phyloP scores from a whole-genome alignment of 2,113 vertebrate genomes.

The Salvelinus namaycush region DNA sequence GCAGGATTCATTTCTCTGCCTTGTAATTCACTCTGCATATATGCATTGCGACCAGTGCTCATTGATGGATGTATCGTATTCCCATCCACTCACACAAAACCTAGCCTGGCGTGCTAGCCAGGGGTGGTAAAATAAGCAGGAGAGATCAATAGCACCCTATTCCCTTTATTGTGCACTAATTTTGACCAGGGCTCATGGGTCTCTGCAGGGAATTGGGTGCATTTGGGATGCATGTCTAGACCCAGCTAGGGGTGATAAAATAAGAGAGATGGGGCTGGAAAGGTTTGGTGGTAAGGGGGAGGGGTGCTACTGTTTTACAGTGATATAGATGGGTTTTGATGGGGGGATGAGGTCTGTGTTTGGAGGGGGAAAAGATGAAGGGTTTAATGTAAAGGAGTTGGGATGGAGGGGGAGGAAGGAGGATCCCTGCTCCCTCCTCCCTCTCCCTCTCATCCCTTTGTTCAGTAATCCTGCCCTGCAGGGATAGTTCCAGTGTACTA shows the following conservation, averaged over 20 bases:
- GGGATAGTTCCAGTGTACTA: conserved; percentile 26
- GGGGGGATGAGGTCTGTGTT: conserved; percentile 27
- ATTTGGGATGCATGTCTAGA: too few relatives aligned
- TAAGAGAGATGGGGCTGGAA: conserved; percentile 7
- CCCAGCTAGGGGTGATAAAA: neutral
- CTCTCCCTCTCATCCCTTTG: conserved; percentile 55
- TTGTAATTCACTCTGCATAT: conserved; percentile 18
- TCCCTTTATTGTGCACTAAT: too few relatives aligned
- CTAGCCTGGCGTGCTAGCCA: neutral
- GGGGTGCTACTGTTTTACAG: neutral
- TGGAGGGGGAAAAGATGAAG: conserved; percentile 3
- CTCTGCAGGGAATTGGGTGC: too few relatives aligned
- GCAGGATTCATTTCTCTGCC: conserved; percentile 20
- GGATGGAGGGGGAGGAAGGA: conserved; percentile 12
- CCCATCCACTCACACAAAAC: neutral
- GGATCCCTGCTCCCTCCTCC: too few relatives aligned
- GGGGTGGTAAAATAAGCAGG: neutral
- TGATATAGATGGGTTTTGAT: neutral
- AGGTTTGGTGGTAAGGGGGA: neutral
- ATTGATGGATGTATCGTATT: conserved; percentile 51
- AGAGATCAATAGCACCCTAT: neutral
- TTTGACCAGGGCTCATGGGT: too few relatives aligned
- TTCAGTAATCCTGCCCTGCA: conserved; percentile 63
- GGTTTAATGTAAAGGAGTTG: conserved; percentile 19
- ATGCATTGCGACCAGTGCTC: conserved; percentile 26